Conservation (phyloP, 30 jellyfish, hydroid and myxozoan species). For the Sanderia malayensis region DNA sequence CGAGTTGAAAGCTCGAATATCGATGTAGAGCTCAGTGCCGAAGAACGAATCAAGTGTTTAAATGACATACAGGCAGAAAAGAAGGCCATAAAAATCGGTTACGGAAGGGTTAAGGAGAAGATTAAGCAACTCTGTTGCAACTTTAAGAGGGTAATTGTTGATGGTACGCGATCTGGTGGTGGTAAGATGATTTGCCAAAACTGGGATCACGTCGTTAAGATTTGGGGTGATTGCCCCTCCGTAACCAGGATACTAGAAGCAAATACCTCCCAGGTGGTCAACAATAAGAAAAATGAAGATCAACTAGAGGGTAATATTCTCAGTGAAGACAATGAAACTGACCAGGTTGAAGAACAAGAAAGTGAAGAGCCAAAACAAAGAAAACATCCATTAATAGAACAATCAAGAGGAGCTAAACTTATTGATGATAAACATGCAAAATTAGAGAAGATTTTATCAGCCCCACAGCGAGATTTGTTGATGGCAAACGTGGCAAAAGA, state of each 20-base stretch:
- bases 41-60: constrained; percentile 1
- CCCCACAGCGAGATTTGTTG: constrained; percentile 22
- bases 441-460: constrained; percentile 1
- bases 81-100: constrained; percentile 37
- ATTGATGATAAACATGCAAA: not conserved
- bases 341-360: not conserved
- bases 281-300: not conserved
- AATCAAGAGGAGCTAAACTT: not conserved
- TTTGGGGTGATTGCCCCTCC: constrained; percentile 63
- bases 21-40: not conserved
- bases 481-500: too few species aligned
- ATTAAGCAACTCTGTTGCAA: constrained; percentile 25
- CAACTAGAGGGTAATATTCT: not conserved
- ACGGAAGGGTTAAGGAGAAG: constrained; percentile 30
- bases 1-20: constrained; percentile 12
- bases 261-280: not conserved
- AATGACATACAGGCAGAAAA: constrained; percentile 16
- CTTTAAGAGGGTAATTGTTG: constrained; percentile 43
- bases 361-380: not conserved
- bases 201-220: constrained; percentile 20
- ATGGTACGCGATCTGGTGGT: constrained; percentile 55
- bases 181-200: constrained; percentile 40
- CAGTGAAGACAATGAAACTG: not conserved
- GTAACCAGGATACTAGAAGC: constrained; percentile 11
- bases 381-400: not conserved